Percentiles rank a stretch among this genome's conserved stretches.
Evolutionary conservation across 2,797 vertebrate genomes (phyloP).

Genomic region (Liparis tanakae): DNA sequence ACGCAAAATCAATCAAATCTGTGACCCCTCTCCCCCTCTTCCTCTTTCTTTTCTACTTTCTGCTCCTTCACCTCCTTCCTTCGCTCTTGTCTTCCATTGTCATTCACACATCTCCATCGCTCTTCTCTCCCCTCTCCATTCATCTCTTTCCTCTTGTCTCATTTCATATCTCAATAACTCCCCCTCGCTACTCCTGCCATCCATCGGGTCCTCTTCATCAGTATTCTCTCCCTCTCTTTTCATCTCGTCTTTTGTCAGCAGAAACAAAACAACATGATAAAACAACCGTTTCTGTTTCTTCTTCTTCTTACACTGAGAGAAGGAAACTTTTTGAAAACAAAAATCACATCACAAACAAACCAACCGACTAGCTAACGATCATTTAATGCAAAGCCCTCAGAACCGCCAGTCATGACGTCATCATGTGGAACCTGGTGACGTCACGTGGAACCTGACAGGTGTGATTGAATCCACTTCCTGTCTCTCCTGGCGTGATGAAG

Average conservation of each 20-base stretch:
- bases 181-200: too few species aligned
- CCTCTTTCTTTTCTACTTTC: not conserved
- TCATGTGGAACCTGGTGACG: too few species aligned
- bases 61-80: not conserved
- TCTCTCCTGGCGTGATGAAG: too few species aligned
- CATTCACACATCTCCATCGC: not conserved
- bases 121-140: not conserved
- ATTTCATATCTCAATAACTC: not conserved
- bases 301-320: too few species aligned
- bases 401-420: too few species aligned
- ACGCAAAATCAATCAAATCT: conserved; percentile 42
- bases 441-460: too few species aligned
- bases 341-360: not conserved
- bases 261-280: not conserved
- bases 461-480: too few species aligned
- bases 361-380: not conserved
- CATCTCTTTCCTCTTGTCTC: not conserved
- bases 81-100: not conserved
- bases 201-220: not conserved
- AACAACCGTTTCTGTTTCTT: not conserved
- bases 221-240: not conserved
- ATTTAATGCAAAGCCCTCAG: not conserved
- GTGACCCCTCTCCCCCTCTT: not conserved
- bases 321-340: not conserved
- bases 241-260: not conserved